Evolutionary conservation across 1,140 invertebrate species (phyloP).

Genomic region (Plodia interpunctella): DNA sequence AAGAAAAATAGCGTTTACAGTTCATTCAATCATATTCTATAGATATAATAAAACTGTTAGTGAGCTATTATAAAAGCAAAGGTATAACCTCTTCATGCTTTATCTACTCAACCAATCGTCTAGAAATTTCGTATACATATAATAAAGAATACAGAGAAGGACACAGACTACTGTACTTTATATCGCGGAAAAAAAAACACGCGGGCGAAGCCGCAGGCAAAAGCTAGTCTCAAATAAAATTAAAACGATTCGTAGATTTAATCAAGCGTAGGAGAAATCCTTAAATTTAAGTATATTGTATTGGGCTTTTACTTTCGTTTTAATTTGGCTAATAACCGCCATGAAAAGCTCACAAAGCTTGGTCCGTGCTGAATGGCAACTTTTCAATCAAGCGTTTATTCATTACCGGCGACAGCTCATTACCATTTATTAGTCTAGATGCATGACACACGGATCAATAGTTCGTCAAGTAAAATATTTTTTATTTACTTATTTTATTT

Average conservation of each 20-base stretch:
- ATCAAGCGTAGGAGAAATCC: background rate
- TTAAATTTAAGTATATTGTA: background rate
- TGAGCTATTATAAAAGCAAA: too few species aligned
- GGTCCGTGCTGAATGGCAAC: slow-evolving; percentile 29
- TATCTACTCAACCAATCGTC: too few species aligned
- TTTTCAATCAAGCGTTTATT: slow-evolving; percentile 38
- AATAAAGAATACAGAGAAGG: too few species aligned
- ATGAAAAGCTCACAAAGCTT: slow-evolving; percentile 18
- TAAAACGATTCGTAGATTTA: too few species aligned
- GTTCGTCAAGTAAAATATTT: background rate
- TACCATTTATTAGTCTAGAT: slow-evolving; percentile 37
- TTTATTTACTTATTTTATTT: background rate
- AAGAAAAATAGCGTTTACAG: too few species aligned
- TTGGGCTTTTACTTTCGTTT: slow-evolving; percentile 1
- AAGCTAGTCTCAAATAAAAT: background rate
- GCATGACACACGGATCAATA: slow-evolving; percentile 21
- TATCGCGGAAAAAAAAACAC: too few species aligned
- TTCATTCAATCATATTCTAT: too few species aligned
- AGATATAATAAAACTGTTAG: too few species aligned
- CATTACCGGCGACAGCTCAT: slow-evolving; percentile 32
- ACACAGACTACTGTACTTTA: too few species aligned
- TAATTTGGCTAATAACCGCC: slow-evolving; percentile 16
- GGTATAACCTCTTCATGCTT: too few species aligned
- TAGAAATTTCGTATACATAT: too few species aligned
- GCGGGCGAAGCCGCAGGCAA: too few species aligned